Conservation (phyloP, 1,140 invertebrate species). For the Heliconius hermathena region DNA sequence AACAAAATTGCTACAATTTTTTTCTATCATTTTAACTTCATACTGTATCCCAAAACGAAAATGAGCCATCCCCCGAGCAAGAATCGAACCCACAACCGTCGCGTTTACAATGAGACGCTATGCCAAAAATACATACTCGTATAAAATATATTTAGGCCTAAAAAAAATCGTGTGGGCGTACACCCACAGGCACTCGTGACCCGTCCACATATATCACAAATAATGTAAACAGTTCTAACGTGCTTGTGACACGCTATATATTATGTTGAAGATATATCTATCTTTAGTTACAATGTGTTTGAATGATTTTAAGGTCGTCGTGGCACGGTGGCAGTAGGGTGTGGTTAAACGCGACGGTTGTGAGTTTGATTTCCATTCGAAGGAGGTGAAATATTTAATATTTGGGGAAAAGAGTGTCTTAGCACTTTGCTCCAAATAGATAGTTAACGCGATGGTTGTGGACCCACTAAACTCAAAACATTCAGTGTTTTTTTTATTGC, state of each 20-base stretch:
- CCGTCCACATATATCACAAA: constrained; percentile 28
- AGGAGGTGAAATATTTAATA: neutral
- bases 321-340: neutral
- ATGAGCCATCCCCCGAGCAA: too few relatives aligned
- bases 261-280: constrained; percentile 5
- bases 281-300: neutral
- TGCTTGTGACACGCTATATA: constrained; percentile 5
- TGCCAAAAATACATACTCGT: neutral
- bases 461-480: too few relatives aligned
- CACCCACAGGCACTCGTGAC: constrained; percentile 5
- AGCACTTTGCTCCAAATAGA: neutral
- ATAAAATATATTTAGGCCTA: neutral
- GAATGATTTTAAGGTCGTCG: neutral
- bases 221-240: constrained; percentile 23
- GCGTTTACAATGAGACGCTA: too few relatives aligned
- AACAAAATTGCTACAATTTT: too few relatives aligned
- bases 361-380: neutral
- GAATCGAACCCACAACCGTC: too few relatives aligned
- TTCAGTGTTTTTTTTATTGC: too few relatives aligned
- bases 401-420: neutral
- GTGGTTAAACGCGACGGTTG: neutral
- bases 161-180: neutral
- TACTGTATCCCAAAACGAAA: too few relatives aligned
- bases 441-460: too few relatives aligned
- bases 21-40: too few relatives aligned